Evolutionary conservation across 2,888 invertebrate genomes (phyloP), one percentile per base, ranked within the genome.

Genomic region (Scrobipalpa atriplicella): DNA sequence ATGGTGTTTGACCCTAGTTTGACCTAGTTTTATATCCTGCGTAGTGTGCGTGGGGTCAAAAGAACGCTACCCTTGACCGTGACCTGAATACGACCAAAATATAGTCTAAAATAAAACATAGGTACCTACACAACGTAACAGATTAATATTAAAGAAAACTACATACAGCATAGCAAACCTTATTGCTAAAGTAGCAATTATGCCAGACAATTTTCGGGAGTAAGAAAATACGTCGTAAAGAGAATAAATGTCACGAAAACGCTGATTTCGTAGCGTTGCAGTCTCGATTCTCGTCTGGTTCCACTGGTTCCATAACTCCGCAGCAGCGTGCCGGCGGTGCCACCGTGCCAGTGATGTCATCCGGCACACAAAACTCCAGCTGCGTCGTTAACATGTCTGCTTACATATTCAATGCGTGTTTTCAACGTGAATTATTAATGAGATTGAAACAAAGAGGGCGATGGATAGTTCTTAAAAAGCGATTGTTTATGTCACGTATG

Each of bases 341-440:
- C 70, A 68, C 13, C 54, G n/a, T n/a, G 29, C 29, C 29, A 29
- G 21, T 70, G 70, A 70, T 67, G 67, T 70, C 70, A 68, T 29
- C 54, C 54, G 54, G 13, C 66, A 64, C 66, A 29, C 39, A 18
- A 13, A 43, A 21, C 16, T 21, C 11, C 38, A 36, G 60, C 36
- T 65, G 16, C 56, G 54, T 56, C 54, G 56, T 62, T 13, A 19
- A 41, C 43, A 18, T 0, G n/a, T 9, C 11, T 18, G 60, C 60
- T 36, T 39, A 36, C n/a, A n/a, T 39, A 61, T 39, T 58, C 56
- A 36, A 11, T 58, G 21, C 56, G 56, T 2, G 29, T 29, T 58
- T 36, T 36, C 56, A 19, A 29, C 56, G 29, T 29, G 56, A 58
- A 58, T 29, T 19, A 18, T 19, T 52, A 18, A 19, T 52, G 52